These are phyloP conservation scores for Drosophila lacertosa DNA, from an alignment of 1,140 invertebrate species.

Conservation along the genomic window DNA sequence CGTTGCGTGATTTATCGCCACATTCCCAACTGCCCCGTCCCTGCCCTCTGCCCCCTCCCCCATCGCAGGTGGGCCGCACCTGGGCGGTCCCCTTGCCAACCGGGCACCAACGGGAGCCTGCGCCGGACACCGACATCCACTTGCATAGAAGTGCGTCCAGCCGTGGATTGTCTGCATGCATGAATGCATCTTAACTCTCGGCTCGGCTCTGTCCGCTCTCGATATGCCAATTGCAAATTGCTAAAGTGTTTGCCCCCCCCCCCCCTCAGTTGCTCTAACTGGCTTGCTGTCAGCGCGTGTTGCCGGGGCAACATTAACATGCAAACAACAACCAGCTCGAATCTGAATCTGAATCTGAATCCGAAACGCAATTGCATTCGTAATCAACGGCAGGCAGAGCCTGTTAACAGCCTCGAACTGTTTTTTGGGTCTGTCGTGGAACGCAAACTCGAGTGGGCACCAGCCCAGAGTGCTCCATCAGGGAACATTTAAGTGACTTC, in stretches of 20 bases:
- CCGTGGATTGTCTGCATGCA: conserved; percentile 65
- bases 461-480: conserved; percentile 8
- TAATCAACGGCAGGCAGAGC: conserved; percentile 36
- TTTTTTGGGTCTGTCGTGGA: conserved; percentile 13
- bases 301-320: conserved; percentile 63
- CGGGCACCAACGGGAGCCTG: background rate
- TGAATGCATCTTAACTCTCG: conserved; percentile 60
- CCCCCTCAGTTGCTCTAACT: background rate
- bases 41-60: too few species aligned
- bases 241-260: conserved; percentile 44
- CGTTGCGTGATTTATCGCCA: conserved; percentile 20
- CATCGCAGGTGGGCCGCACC: too few species aligned
- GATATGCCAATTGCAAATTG: conserved; percentile 80
- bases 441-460: conserved; percentile 5
- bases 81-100: conserved; percentile 29
- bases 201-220: conserved; percentile 40
- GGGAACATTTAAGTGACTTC: conserved; percentile 42
- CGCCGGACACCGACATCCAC: conserved; percentile 20
- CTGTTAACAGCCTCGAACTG: conserved; percentile 37
- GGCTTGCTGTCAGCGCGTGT: conserved; percentile 28
- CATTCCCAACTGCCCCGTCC: conserved; percentile 6
- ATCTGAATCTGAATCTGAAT: background rate
- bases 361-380: conserved; percentile 11
- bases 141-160: conserved; percentile 59
- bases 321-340: conserved; percentile 17